A percentile compares a stretch with the other conserved stretches of the same genome.
These are phyloP conservation scores for Adineta ricciae DNA, from an alignment of 2,888 invertebrate species.

Conservation along the genomic window DNA sequence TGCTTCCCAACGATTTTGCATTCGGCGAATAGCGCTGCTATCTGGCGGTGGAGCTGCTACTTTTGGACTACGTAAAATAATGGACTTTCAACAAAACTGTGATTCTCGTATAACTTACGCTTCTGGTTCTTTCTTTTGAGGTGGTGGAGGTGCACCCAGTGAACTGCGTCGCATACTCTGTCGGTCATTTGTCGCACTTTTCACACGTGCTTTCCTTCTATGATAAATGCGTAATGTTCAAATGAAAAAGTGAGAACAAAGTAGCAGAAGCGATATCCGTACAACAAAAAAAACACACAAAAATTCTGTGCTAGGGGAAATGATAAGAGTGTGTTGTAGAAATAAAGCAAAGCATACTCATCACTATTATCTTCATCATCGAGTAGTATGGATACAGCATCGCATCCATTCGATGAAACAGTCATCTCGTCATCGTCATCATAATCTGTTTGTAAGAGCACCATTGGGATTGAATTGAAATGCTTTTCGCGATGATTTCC, in stretches of 20 bases:
- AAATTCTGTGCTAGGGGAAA: not conserved
- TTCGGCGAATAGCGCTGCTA: not conserved
- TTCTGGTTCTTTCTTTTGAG: not conserved
- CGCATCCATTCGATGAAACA: not conserved
- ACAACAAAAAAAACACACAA: not conserved
- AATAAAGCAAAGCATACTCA: slow-evolving; percentile 22
- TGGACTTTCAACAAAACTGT: not conserved
- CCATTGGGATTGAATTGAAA: not conserved
- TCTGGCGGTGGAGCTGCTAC: not conserved
- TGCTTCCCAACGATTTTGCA: slow-evolving; percentile 6
- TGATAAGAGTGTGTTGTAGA: not conserved
- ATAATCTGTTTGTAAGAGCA: not conserved
- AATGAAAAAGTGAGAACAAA: not conserved
- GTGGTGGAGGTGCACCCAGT: not conserved
- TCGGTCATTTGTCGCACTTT: not conserved
- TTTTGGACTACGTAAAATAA: not conserved
- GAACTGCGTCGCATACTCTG: not conserved
- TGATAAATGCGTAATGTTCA: not conserved
- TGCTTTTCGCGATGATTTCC: not conserved
- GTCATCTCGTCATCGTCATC: not conserved
- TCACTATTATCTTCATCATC: not conserved
- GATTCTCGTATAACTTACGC: not conserved
- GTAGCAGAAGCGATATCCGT: not conserved
- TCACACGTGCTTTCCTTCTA: not conserved
- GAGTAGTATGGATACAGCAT: not conserved